These are phyloP conservation scores for Petrocephalus microphthalmus DNA, from an alignment of 2,113 vertebrate species.

Conservation along the genomic window DNA sequence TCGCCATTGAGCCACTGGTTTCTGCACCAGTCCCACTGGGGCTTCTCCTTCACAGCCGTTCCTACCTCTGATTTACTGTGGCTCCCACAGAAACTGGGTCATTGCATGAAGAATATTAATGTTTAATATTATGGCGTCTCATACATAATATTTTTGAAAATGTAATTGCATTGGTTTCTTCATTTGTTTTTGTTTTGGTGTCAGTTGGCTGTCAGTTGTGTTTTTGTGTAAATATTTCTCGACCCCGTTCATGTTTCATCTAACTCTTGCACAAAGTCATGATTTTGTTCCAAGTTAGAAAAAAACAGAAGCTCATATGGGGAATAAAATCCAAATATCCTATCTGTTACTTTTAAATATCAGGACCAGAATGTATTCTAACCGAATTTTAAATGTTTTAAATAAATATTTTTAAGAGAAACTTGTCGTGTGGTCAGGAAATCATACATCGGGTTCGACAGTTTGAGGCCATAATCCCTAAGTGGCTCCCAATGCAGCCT, in stretches of 20 bases:
- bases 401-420: conserved; percentile 11
- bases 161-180: not conserved
- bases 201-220: not conserved
- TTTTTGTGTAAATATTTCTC: not conserved
- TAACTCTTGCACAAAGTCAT: not conserved
- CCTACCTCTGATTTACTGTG: not conserved
- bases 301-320: not conserved
- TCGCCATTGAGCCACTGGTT: not conserved
- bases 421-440: not conserved
- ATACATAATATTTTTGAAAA: not conserved
- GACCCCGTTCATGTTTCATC: not conserved
- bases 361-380: not conserved
- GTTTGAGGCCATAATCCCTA: not conserved
- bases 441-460: not conserved
- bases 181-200: not conserved
- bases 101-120: no score
- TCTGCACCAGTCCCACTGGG: not conserved
- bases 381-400: not conserved
- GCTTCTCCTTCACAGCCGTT: not conserved
- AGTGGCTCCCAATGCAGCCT: not conserved
- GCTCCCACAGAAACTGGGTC: not conserved
- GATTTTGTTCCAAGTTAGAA: not conserved
- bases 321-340: not conserved
- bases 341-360: not conserved
- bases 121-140: not conserved